Evolutionary conservation across 2,797 vertebrate species (phyloP).

Genomic region (Spinibarbus caldwelli): DNA sequence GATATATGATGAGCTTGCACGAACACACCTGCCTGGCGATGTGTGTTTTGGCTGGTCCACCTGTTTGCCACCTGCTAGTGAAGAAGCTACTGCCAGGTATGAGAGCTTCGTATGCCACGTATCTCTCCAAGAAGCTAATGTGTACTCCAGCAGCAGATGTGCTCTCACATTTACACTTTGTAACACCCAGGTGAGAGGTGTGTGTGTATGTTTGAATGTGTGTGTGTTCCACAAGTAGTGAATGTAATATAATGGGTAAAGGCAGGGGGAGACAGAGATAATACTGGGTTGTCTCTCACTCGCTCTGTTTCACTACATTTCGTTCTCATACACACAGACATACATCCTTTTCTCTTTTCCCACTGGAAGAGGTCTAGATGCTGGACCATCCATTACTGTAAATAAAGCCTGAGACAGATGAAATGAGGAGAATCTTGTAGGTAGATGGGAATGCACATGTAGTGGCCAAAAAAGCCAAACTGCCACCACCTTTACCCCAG

Average conservation of each 20-base stretch:
- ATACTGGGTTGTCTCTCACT: not conserved
- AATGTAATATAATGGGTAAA: constrained; percentile 29
- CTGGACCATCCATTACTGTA: constrained; percentile 38
- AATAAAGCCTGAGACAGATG: constrained; percentile 39
- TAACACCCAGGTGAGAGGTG: constrained; percentile 40
- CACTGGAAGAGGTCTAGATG: constrained; percentile 22
- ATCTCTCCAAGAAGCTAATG: constrained; percentile 53
- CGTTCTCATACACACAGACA: not conserved
- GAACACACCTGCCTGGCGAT: not conserved
- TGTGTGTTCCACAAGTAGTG: not conserved
- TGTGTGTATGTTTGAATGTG: not conserved
- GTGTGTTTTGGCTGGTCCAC: constrained; percentile 34
- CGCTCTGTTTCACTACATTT: not conserved
- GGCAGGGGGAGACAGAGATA: constrained; percentile 31
- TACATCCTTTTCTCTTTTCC: constrained; percentile 5
- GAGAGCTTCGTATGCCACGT: constrained; percentile 47
- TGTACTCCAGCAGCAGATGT: constrained; percentile 63
- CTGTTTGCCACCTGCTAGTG: constrained; percentile 32
- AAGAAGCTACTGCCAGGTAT: constrained; percentile 53
- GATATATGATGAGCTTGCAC: constrained; percentile 1
- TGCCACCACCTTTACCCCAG: too few species aligned
- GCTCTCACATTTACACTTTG: constrained; percentile 60
- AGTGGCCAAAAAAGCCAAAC: too few species aligned
- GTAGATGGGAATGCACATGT: constrained; percentile 18
- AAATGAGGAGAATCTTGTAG: constrained; percentile 33